These are phyloP conservation scores for Scolopax rusticola DNA, from an alignment of 2,797 vertebrate genomes.

Conservation along the genomic window DNA sequence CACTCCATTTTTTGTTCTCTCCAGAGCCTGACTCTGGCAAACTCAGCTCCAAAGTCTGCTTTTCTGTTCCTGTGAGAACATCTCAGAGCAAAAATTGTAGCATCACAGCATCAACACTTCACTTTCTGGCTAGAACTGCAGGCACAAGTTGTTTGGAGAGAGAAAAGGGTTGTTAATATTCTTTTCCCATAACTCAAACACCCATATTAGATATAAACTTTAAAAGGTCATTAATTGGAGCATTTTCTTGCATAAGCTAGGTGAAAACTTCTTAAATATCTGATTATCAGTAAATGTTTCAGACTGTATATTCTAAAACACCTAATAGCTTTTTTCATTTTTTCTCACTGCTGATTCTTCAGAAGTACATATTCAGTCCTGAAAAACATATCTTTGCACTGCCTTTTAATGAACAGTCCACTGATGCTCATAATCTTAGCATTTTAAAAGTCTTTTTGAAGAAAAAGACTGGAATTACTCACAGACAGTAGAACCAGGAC, in stretches of 20 bases:
- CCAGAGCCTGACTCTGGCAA: neutral
- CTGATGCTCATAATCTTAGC: neutral
- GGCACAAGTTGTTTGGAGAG: neutral
- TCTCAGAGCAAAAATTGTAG: neutral
- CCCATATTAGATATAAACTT: neutral
- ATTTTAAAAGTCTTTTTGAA: neutral
- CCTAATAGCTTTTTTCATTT: neutral
- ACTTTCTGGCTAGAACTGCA: neutral
- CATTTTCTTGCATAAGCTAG: neutral
- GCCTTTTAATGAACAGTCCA: neutral
- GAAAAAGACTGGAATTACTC: neutral
- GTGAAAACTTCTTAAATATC: neutral
- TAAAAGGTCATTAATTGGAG: neutral
- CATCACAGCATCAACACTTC: neutral
- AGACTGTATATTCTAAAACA: neutral
- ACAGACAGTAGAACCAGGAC: neutral
- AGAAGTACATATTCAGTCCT: neutral
- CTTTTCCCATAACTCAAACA: neutral
- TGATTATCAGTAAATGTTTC: neutral
- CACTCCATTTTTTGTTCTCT: constrained; percentile 18
- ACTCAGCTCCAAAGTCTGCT: neutral
- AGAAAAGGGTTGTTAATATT: neutral
- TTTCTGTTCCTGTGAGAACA: constrained; percentile 16
- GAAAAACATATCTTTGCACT: neutral
- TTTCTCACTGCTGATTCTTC: neutral